phyloP scores from a whole-genome alignment of 2,888 invertebrate genomes.

The Trichopria drosophilae region DNA sequence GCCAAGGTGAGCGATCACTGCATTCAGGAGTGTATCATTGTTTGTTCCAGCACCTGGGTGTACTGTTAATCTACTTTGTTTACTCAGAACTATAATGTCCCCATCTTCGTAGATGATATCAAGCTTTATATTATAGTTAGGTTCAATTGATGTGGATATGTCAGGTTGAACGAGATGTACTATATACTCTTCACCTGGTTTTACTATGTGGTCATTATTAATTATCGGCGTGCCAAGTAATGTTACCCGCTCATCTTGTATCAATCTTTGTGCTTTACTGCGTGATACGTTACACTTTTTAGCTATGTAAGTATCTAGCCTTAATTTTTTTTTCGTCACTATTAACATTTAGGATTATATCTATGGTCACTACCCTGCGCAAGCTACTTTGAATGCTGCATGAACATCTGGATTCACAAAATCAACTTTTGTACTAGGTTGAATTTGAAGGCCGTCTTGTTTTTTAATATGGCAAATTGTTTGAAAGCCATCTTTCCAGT shows the following conservation, averaged over 20 bases:
- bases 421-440: slow-evolving; percentile 9
- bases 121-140: slow-evolving; percentile 21
- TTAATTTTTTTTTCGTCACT: slow-evolving; percentile 16
- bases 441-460: slow-evolving; percentile 7
- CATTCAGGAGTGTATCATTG: slow-evolving; percentile 23
- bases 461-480: slow-evolving; percentile 12
- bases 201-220: slow-evolving; percentile 19
- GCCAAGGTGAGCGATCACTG: slow-evolving; percentile 16
- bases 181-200: slow-evolving; percentile 12
- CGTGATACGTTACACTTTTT: slow-evolving; percentile 17
- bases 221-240: slow-evolving; percentile 18
- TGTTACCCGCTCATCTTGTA: slow-evolving; percentile 19
- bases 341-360: slow-evolving; percentile 16
- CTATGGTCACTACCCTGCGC: slow-evolving; percentile 15
- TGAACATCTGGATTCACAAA: slow-evolving; percentile 10
- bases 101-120: slow-evolving; percentile 27
- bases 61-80: slow-evolving; percentile 18
- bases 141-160: slow-evolving; percentile 19
- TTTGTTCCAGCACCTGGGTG: slow-evolving; percentile 22
- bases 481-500: slow-evolving; percentile 15
- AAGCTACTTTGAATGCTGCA: not conserved
- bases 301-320: slow-evolving; percentile 13
- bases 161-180: too few relatives aligned
- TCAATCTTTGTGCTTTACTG: slow-evolving; percentile 20
- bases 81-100: slow-evolving; percentile 23